Percentiles rank a stretch among this genome's conserved stretches.
Evolutionary conservation across 2,888 invertebrate species (phyloP).

Genomic region (Actias luna): DNA sequence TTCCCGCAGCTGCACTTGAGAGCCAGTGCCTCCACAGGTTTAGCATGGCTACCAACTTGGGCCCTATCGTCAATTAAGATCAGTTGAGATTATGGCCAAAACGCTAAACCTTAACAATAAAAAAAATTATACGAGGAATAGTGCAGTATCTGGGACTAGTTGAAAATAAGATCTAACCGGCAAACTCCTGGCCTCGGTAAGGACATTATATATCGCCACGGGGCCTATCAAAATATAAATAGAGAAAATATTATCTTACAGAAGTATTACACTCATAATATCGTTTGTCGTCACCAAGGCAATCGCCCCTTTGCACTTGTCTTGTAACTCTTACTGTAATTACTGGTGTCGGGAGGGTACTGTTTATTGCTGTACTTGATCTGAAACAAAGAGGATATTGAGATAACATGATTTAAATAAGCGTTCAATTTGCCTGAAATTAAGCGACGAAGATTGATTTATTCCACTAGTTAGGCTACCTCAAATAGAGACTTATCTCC

Average conservation of each 20-base stretch:
- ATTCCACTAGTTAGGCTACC: too few species aligned
- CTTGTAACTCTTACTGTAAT: conserved; percentile 56
- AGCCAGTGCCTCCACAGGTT: too few species aligned
- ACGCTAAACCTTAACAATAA: too few species aligned
- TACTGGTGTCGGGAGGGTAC: conserved; percentile 44
- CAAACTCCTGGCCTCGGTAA: not conserved
- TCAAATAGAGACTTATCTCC: not conserved
- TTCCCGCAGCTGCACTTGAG: too few species aligned
- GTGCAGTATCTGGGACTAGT: not conserved
- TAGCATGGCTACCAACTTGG: too few species aligned
- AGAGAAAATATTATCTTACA: conserved; percentile 66
- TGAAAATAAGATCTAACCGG: not conserved
- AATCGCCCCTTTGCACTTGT: conserved; percentile 68
- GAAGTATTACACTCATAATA: conserved; percentile 91
- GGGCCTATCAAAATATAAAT: not conserved
- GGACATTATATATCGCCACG: not conserved
- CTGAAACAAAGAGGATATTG: conserved; percentile 51
- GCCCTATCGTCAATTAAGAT: too few species aligned
- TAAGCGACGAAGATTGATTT: too few species aligned
- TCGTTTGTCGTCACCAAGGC: conserved; percentile 87
- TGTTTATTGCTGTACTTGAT: conserved; percentile 33
- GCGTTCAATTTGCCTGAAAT: not conserved
- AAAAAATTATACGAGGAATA: too few species aligned
- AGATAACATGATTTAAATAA: not conserved
- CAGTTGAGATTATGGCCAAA: too few species aligned